Base-by-base conservation (phyloP, 2,888 invertebrate species). In the Baccha elongata region DNA sequence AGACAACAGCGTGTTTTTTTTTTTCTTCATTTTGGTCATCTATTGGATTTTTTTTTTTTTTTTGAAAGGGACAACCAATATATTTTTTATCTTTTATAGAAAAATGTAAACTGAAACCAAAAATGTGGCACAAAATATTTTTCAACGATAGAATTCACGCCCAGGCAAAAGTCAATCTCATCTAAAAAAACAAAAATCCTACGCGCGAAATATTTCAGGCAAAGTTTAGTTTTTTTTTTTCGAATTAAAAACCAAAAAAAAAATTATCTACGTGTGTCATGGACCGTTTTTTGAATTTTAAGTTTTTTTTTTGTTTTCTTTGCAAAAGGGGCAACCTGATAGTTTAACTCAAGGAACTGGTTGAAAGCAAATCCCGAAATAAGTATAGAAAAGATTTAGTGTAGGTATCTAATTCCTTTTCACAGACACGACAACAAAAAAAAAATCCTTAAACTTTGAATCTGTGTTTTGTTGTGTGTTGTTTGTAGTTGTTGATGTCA, bases 61-160 rank as follows among this genome's bases (percentile, higher is more conserved):
- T 53, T 35, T 21, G 3, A 19, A 71, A 65, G 80, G 64, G 71
- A 76, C 71, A 65, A 23, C 44, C 71, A 29, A 71, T 75, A 75
- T 75, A 48, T 7, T 13, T 23, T 37, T 53, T n/a, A n/a, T 23
- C 15, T 40, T 58, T 40, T 35, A 37, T 55, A 4, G 26, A 76
- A 44, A 44, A 76, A 67, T 81, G 71, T 76, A 81, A 81, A 67
- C 71, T 50, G 81, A 76, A 35, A 71, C 46, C 64, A 44, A 53
- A 68, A 37, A 32, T 17, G 3, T 8, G 19, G 11, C 32, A 48
- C 21, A 64, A 29, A 48, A 72, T 19, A 52, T 65, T 81, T 37
- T 75, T 65, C 52, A 75, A 58, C 23, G 42, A 29, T 23, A 60
- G 60, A 60, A 65, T 81, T 81, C 71, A 81, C 81, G 76, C 75